Evolutionary conservation across 2,888 invertebrate genomes (phyloP), one percentile per base, ranked within the genome.

Genomic region (Rhyacophila evoluta): DNA sequence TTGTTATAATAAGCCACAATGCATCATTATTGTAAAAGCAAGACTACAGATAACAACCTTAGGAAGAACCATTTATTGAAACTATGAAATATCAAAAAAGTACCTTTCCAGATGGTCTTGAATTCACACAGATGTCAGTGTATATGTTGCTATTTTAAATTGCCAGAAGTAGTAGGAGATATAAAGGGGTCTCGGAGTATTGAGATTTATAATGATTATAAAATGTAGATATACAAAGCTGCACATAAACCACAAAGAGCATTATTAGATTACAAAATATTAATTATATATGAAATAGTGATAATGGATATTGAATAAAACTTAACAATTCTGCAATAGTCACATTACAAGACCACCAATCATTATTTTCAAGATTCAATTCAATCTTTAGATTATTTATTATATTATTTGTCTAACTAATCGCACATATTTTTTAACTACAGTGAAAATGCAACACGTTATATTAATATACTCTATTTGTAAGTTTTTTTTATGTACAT

Each of bases 1-100:
- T 78, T 74, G 38, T 81, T 81, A 75, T 76, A 55, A 72, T 81
- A 81, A 81, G 81, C 81, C 81, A 81, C 81, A 79, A 80, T 78
- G 78, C 80, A 80, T 74, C 55, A 74, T 81, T 81, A 79, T 81
- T 79, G 78, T 81, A 79, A 79, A 81, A 81, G 81, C 81, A 69
- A 76, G 70, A 41, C 81, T 81, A 81, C 75, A 41, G 74, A 67
- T 79, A 79, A 81, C 79, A 81, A 81, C 79, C 76, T 72, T 78
- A 76, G 79, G 81, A 79, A 81, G 79, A 79, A 75, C 72, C 72
- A 70, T 77, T 75, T 71, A 75, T 67, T 69, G 67, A 71, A 79
- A 37, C 36, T 25, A 75, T 69, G 39, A 29, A 71, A 74, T 38
- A 29, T 67, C 11, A 75, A 68, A 77, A 74, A 38, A 67, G 74